These are phyloP conservation scores for Triplophysa siluroides DNA, from an alignment of 2,113 vertebrate species.

Conservation along the genomic window DNA sequence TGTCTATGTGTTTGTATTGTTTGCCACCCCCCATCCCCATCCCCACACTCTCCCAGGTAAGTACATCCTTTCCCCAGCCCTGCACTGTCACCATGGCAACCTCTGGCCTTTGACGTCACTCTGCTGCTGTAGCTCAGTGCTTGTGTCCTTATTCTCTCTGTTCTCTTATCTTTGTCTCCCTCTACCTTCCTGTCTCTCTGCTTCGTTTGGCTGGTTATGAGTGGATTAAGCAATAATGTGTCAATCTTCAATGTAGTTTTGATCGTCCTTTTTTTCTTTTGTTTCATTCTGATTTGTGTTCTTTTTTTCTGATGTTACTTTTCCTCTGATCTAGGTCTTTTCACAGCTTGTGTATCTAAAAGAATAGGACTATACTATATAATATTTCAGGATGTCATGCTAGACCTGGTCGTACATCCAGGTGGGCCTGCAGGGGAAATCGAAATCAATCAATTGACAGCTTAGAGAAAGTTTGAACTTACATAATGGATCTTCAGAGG, in stretches of 20 bases:
- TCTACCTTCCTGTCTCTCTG: conserved; percentile 76
- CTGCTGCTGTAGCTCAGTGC: conserved; percentile 98
- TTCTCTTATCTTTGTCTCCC: conserved; percentile 58
- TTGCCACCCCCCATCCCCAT: conserved; percentile 53
- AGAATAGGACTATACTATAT: not conserved
- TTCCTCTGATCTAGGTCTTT: conserved; percentile 96
- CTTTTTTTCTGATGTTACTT: conserved; percentile 87
- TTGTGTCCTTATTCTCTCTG: conserved; percentile 79
- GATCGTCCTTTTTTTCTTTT: conserved; percentile 81
- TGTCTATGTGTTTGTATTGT: conserved; percentile 62
- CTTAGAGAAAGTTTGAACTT: not conserved
- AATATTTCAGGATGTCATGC: not conserved
- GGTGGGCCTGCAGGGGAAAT: conserved; percentile 8
- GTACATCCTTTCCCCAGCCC: conserved; percentile 68
- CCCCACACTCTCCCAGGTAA: conserved; percentile 73
- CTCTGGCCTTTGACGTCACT: conserved; percentile 92
- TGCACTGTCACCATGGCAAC: conserved; percentile 94
- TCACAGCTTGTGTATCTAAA: conserved; percentile 89
- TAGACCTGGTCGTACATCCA: not conserved
- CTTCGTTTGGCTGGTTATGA: conserved; percentile 99
- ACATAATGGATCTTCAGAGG: not conserved
- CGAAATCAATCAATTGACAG: not conserved
- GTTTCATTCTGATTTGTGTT: conserved; percentile 76
- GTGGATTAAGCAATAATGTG: conserved; percentile 94
- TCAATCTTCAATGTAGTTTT: conserved; percentile 89